Evolutionary conservation across 2,113 vertebrate species (phyloP).

Genomic region (Hepsetus odoe): DNA sequence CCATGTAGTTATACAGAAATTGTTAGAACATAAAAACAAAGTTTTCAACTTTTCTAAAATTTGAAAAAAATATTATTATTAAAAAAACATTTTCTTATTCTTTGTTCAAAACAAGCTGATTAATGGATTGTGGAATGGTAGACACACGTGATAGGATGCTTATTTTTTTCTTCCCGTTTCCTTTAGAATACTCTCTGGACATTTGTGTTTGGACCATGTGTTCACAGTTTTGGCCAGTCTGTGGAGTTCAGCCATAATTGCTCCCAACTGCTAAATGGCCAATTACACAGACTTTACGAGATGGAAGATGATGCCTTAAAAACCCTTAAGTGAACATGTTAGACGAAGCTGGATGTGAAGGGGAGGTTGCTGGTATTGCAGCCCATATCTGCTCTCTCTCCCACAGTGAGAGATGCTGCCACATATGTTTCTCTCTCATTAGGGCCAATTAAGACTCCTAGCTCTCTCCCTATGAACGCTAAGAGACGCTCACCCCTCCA

Average conservation of each 20-base stretch:
- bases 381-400: conserved; percentile 66
- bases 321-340: conserved; percentile 28
- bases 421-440: conserved; percentile 76
- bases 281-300: background rate
- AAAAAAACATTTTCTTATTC: no score
- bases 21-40: no score
- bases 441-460: conserved; percentile 72
- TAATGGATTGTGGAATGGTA: no score
- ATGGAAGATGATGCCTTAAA: conserved; percentile 24
- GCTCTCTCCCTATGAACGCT: conserved; percentile 60
- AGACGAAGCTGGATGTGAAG: conserved; percentile 8
- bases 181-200: conserved; percentile 3
- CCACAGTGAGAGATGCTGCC: conserved; percentile 68
- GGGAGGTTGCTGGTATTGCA: conserved; percentile 68
- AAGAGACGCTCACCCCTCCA: conserved; percentile 29
- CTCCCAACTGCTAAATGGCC: conserved; percentile 29
- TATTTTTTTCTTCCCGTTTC: background rate
- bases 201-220: conserved; percentile 6
- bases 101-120: no score
- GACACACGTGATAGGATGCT: background rate
- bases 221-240: background rate
- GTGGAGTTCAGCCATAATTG: conserved; percentile 16
- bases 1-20: no score
- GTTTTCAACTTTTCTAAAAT: no score
- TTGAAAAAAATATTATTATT: no score